Evolutionary conservation across 1,140 invertebrate species (phyloP).

Genomic region (Chionoecetes opilio): DNA sequence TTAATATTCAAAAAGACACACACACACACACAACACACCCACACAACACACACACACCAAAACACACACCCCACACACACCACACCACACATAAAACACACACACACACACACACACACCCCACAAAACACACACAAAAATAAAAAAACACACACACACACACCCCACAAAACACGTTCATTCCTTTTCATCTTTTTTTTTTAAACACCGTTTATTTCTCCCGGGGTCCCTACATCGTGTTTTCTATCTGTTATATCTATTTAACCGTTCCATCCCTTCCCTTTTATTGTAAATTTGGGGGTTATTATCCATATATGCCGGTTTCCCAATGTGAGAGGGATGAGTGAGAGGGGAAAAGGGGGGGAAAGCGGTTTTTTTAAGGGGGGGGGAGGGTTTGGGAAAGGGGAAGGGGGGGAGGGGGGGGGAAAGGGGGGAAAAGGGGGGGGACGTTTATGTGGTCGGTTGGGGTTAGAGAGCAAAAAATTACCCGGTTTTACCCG

Average conservation of each 20-base stretch:
- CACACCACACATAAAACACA: neutral
- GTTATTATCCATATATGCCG: too few species aligned
- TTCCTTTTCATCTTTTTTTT: too few species aligned
- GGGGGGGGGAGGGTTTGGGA: neutral
- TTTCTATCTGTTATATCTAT: too few species aligned
- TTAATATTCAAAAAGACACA: too few species aligned
- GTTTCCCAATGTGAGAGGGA: neutral
- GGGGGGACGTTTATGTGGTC: neutral
- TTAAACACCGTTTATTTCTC: too few species aligned
- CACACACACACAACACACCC: too few species aligned
- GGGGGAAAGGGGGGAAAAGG: neutral
- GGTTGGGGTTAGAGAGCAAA: neutral
- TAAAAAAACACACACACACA: neutral
- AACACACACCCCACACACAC: constrained; percentile 41
- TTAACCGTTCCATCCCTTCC: too few species aligned
- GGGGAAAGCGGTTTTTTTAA: too few species aligned
- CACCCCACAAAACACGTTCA: too few species aligned
- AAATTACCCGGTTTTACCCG: too few species aligned
- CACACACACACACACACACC: constrained; percentile 46
- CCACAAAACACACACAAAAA: neutral
- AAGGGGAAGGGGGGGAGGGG: neutral
- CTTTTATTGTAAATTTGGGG: too few species aligned
- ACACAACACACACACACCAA: constrained; percentile 19
- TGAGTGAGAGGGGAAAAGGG: neutral
- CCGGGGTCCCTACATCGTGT: too few species aligned